These are phyloP conservation scores for Cetoscarus ocellatus DNA, from an alignment of 2,797 vertebrate genomes.

Conservation along the genomic window DNA sequence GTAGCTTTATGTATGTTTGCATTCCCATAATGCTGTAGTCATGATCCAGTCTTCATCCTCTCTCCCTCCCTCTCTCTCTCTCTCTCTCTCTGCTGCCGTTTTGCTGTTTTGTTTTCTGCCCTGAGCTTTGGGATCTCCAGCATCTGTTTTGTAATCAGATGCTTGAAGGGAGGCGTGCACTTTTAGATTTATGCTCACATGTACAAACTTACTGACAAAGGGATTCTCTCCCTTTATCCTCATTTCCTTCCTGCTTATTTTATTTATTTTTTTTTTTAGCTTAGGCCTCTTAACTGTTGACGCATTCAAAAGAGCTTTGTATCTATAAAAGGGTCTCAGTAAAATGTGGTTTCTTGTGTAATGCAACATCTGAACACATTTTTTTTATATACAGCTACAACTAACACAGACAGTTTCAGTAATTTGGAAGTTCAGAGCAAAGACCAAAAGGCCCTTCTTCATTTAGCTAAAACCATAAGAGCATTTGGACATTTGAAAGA, in stretches of 20 bases:
- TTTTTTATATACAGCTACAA: slow-evolving; percentile 26
- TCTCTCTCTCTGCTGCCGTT: slow-evolving; percentile 18
- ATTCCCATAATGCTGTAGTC: not conserved
- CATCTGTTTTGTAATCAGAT: slow-evolving; percentile 54
- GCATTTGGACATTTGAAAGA: no score
- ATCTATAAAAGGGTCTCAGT: slow-evolving; percentile 50
- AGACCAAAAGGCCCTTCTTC: no score
- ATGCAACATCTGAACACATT: slow-evolving; percentile 26
- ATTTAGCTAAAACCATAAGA: no score
- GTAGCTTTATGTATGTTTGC: not conserved
- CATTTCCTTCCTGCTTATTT: not conserved
- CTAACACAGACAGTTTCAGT: no score
- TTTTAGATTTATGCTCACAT: slow-evolving; percentile 28
- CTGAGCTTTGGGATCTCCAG: slow-evolving; percentile 36
- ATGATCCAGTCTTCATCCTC: slow-evolving; percentile 10
- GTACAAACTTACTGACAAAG: slow-evolving; percentile 18
- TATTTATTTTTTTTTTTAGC: slow-evolving; percentile 13
- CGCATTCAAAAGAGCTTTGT: slow-evolving; percentile 32
- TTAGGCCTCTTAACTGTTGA: slow-evolving; percentile 20
- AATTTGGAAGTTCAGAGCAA: no score
- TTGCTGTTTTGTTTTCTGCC: not conserved
- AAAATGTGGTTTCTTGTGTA: slow-evolving; percentile 72
- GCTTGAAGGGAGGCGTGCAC: slow-evolving; percentile 10
- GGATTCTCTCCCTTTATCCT: not conserved
- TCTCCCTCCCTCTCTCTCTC: not conserved